Percentiles rank a stretch among this genome's conserved stretches.
Conservation (phyloP, 2,113 vertebrate species). For the Psittacara wagleri region DNA sequence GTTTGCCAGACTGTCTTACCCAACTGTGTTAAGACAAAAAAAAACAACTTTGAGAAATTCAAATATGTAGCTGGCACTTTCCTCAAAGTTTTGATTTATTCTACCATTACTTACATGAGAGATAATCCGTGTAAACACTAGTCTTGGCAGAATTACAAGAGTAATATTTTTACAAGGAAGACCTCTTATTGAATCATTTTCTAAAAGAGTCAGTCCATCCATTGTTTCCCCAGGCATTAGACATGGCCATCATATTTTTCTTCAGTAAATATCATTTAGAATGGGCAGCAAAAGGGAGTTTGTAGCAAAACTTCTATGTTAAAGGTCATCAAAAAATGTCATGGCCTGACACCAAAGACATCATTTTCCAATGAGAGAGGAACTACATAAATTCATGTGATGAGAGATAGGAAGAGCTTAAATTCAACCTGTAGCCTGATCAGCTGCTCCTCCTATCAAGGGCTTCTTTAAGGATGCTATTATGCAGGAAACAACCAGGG, state of each 20-base stretch:
- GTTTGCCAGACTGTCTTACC: background rate
- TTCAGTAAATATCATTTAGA: slow-evolving; percentile 52
- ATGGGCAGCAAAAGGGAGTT: slow-evolving; percentile 22
- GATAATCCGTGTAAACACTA: slow-evolving; percentile 67
- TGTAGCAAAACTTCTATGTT: slow-evolving; percentile 19
- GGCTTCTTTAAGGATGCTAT: background rate
- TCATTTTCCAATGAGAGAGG: background rate
- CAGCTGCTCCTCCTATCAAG: background rate
- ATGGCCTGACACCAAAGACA: background rate
- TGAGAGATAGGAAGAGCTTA: background rate
- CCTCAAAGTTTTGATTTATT: slow-evolving; percentile 14
- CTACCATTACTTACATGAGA: slow-evolving; percentile 45
- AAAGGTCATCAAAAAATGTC: background rate
- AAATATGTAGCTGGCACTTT: background rate
- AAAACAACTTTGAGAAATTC: slow-evolving; percentile 4
- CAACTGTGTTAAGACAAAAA: background rate
- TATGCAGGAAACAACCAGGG: background rate
- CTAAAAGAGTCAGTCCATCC: slow-evolving; percentile 59
- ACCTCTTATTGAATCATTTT: slow-evolving; percentile 56
- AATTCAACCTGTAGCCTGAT: background rate
- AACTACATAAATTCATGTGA: background rate
- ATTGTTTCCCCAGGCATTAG: slow-evolving; percentile 56
- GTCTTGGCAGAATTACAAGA: slow-evolving; percentile 67
- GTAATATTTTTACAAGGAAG: slow-evolving; percentile 74
- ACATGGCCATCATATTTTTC: slow-evolving; percentile 38